phyloP scores from a whole-genome alignment of 30 jellyfish, hydroid and myxozoan genomes.

The Cassiopea xamachana region DNA sequence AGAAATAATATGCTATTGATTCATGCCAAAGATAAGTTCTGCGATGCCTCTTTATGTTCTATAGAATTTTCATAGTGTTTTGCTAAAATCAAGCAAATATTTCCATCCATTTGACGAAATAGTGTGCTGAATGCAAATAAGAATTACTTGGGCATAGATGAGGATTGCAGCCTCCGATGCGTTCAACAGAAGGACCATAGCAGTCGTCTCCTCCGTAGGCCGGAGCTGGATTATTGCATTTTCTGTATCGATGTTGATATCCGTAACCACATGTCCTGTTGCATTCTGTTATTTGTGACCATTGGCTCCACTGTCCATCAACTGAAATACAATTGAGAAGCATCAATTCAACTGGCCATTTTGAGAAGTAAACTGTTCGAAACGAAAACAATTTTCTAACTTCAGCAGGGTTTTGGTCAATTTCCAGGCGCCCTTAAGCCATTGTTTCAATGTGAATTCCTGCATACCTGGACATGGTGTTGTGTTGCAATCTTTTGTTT shows the following conservation, averaged over 20 bases:
- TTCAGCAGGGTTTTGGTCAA: neutral
- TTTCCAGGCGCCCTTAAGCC: too few species aligned
- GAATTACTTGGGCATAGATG: constrained; percentile 72
- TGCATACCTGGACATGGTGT: constrained; percentile 69
- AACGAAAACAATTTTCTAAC: neutral
- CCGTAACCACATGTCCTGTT: constrained; percentile 79
- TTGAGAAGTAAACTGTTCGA: too few species aligned
- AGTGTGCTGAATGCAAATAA: too few species aligned
- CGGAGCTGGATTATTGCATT: constrained; percentile 68
- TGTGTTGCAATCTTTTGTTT: constrained; percentile 54
- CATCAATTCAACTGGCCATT: too few species aligned
- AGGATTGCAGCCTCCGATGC: constrained; percentile 72
- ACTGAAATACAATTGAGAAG: constrained; percentile 10
- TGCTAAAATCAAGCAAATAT: too few species aligned
- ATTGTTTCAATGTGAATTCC: too few species aligned
- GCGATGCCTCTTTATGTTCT: too few species aligned
- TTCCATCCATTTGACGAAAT: too few species aligned
- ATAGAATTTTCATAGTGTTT: too few species aligned
- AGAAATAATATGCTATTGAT: too few species aligned
- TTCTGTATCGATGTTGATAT: constrained; percentile 34
- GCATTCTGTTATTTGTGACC: constrained; percentile 52
- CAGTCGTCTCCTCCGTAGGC: constrained; percentile 76
- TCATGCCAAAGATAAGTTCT: too few species aligned
- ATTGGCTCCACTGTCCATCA: constrained; percentile 79
- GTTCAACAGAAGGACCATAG: constrained; percentile 55